These are phyloP conservation scores for Netelia fuscicornis DNA, from an alignment of 2,888 invertebrate genomes.

Conservation along the genomic window DNA sequence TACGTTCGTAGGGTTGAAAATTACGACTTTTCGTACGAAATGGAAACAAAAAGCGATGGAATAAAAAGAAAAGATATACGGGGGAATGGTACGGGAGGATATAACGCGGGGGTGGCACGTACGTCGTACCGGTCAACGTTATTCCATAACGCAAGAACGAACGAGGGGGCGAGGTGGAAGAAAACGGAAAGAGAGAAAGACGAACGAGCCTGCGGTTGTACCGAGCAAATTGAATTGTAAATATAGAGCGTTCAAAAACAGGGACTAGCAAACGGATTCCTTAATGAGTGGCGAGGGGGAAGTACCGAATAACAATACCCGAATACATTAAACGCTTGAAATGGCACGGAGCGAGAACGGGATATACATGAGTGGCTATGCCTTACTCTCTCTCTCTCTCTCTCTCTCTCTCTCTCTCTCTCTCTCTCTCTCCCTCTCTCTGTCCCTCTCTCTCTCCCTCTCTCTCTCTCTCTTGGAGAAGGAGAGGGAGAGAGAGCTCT, in stretches of 20 bases:
- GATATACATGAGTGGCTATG: conserved; percentile 3
- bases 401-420: conserved; percentile 21
- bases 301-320: conserved; percentile 78
- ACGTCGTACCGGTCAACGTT: conserved; percentile 49
- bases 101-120: neutral
- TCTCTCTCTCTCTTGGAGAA: conserved; percentile 18
- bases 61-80: no score
- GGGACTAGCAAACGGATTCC: conserved; percentile 77
- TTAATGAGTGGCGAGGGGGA: conserved; percentile 77
- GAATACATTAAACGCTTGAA: conserved; percentile 78
- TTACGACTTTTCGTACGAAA: no score
- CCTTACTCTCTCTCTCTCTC: conserved; percentile 2
- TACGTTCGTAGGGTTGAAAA: no score
- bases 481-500: no score
- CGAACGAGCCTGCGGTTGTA: conserved; percentile 67
- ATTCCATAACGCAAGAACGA: conserved; percentile 28
- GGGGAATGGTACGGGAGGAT: no score
- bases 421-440: conserved; percentile 35
- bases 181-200: conserved; percentile 39
- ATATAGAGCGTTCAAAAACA: conserved; percentile 80
- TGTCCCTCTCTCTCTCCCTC: conserved; percentile 29
- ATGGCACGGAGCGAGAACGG: conserved; percentile 66
- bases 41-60: no score
- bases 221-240: conserved; percentile 81
- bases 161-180: conserved; percentile 34